These are phyloP conservation scores for Ennomos quercinarius DNA, from an alignment of 2,888 invertebrate species.

Conservation along the genomic window DNA sequence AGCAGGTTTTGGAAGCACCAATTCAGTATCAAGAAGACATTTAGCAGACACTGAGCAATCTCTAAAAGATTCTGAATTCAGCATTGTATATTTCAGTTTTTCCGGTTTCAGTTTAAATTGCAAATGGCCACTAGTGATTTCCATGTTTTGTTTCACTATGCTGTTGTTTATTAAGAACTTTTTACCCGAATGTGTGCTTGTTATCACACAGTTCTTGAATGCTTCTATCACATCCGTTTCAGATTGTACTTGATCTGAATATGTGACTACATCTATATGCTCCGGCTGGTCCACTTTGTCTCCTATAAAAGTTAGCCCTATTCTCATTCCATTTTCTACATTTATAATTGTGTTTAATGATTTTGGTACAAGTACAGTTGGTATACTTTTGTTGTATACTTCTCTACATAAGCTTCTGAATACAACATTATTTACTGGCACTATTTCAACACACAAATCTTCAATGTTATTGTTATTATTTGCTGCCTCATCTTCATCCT, in stretches of 20 bases:
- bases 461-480: slow-evolving; percentile 57
- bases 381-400: slow-evolving; percentile 72
- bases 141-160: slow-evolving; percentile 73
- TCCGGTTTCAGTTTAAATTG: slow-evolving; percentile 77
- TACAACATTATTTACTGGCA: slow-evolving; percentile 70
- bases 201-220: slow-evolving; percentile 82
- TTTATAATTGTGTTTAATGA: slow-evolving; percentile 82
- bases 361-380: slow-evolving; percentile 82
- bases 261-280: slow-evolving; percentile 81
- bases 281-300: slow-evolving; percentile 67
- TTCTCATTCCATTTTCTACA: slow-evolving; percentile 83
- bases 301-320: slow-evolving; percentile 77
- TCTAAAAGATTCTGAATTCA: slow-evolving; percentile 81
- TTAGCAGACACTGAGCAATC: slow-evolving; percentile 77
- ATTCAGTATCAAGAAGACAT: slow-evolving; percentile 63
- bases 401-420: slow-evolving; percentile 73
- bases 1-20: slow-evolving; percentile 55
- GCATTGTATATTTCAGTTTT: slow-evolving; percentile 75
- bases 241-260: slow-evolving; percentile 62
- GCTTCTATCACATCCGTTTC: slow-evolving; percentile 70
- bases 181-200: slow-evolving; percentile 75
- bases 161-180: slow-evolving; percentile 84
- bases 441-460: slow-evolving; percentile 77
- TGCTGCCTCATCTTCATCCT: slow-evolving; percentile 52
- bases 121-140: slow-evolving; percentile 66